Conservation (phyloP, 2,797 vertebrate genomes). For the Syndactyla subalaris region DNA sequence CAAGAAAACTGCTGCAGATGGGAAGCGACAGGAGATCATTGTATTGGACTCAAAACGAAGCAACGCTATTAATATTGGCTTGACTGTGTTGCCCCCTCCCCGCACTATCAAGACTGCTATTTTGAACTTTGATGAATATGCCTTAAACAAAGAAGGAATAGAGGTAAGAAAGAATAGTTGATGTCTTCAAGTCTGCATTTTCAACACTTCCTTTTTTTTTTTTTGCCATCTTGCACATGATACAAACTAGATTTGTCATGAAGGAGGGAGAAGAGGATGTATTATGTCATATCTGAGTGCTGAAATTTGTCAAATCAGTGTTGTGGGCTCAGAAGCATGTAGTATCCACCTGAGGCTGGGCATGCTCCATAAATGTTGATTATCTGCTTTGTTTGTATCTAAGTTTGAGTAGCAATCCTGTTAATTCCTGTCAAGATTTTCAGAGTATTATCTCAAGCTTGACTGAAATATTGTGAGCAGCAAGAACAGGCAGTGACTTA, state of each 20-base stretch:
- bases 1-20: slow-evolving; percentile 94
- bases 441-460: background rate
- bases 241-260: background rate
- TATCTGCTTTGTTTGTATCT: background rate
- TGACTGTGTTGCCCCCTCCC: slow-evolving; percentile 94
- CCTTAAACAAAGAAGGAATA: slow-evolving; percentile 98
- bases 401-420: background rate
- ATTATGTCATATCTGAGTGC: background rate
- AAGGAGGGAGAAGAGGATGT: background rate
- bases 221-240: background rate
- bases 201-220: background rate
- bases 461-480: background rate
- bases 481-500: background rate
- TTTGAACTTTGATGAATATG: slow-evolving; percentile 98
- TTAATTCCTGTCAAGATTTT: background rate
- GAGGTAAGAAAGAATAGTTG: slow-evolving; percentile 81
- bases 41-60: slow-evolving; percentile 97
- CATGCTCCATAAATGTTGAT: background rate
- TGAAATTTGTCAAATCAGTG: background rate
- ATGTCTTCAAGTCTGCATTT: background rate
- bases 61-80: slow-evolving; percentile 96
- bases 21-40: slow-evolving; percentile 96
- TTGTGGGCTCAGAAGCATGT: background rate
- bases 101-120: slow-evolving; percentile 98
- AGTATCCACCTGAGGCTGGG: background rate